phyloP scores from a whole-genome alignment of 30 jellyfish, hydroid and myxozoan genomes.

The Aurelia sp. region DNA sequence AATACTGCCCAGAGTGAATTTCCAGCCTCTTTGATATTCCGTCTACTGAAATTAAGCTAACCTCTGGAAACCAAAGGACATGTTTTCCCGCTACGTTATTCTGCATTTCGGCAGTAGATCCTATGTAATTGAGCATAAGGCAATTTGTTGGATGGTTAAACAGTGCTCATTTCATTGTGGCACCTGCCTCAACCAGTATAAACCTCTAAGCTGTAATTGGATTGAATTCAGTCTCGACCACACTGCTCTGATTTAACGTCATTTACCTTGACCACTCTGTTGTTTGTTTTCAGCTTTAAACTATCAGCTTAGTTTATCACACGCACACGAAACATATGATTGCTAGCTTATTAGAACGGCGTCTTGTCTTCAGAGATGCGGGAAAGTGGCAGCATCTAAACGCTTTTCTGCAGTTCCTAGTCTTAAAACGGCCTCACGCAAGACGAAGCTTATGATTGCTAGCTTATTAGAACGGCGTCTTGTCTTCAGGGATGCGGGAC shows the following conservation, averaged over 20 bases:
- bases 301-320: constrained; percentile 20
- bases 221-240: constrained; percentile 33
- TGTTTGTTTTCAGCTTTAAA: constrained; percentile 26
- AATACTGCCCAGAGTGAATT: too few species aligned
- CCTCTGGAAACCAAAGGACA: too few species aligned
- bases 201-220: constrained; percentile 48
- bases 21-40: too few species aligned
- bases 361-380: background rate
- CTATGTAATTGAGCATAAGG: constrained; percentile 68
- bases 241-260: constrained; percentile 46
- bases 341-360: too few species aligned
- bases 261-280: constrained; percentile 31
- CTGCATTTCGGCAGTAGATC: constrained; percentile 61
- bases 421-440: too few species aligned
- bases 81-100: constrained; percentile 22
- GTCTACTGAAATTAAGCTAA: too few species aligned
- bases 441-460: too few species aligned
- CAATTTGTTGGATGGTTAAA: constrained; percentile 64
- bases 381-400: background rate
- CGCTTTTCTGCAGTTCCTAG: too few species aligned
- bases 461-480: too few species aligned
- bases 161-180: constrained; percentile 51
- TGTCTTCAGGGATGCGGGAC: background rate
- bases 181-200: constrained; percentile 45
- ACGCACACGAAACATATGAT: background rate